Conservation (phyloP, 2,888 invertebrate species). For the Caenorhabditis angaria region DNA sequence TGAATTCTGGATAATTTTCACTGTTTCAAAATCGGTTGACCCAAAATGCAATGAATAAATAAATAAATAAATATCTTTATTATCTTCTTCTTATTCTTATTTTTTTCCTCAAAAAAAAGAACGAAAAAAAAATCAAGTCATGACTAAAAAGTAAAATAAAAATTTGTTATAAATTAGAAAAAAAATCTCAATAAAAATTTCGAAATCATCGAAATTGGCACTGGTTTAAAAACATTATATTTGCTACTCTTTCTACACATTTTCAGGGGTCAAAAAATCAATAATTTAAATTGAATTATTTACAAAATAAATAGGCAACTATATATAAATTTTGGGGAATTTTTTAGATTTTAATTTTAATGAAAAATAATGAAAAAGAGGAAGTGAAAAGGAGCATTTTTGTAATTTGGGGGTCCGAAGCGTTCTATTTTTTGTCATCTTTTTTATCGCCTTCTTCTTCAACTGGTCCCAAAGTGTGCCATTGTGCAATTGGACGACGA, state of each 20-base stretch:
- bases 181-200: too few relatives aligned
- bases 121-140: neutral
- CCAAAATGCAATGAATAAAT: neutral
- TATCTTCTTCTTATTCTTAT: too few relatives aligned
- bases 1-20: too few relatives aligned
- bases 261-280: neutral
- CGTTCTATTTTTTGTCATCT: conserved; percentile 48
- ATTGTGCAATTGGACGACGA: conserved; percentile 97
- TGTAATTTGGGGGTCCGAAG: neutral
- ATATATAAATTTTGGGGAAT: neutral
- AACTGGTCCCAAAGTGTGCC: conserved; percentile 98
- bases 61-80: conserved; percentile 3
- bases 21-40: too few relatives aligned
- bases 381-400: conserved; percentile 2
- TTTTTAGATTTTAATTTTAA: neutral
- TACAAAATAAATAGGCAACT: conserved; percentile 1
- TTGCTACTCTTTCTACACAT: conserved; percentile 4
- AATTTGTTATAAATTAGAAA: neutral
- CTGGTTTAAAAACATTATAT: neutral
- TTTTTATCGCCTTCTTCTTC: conserved; percentile 78
- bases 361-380: neutral
- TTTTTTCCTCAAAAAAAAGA: neutral
- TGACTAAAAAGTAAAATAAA: neutral
- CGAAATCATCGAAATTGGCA: conserved; percentile 1
- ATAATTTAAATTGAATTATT: neutral